Evolutionary conservation across 2,888 invertebrate species (phyloP).

Genomic region (Drosophila eohydei): DNA sequence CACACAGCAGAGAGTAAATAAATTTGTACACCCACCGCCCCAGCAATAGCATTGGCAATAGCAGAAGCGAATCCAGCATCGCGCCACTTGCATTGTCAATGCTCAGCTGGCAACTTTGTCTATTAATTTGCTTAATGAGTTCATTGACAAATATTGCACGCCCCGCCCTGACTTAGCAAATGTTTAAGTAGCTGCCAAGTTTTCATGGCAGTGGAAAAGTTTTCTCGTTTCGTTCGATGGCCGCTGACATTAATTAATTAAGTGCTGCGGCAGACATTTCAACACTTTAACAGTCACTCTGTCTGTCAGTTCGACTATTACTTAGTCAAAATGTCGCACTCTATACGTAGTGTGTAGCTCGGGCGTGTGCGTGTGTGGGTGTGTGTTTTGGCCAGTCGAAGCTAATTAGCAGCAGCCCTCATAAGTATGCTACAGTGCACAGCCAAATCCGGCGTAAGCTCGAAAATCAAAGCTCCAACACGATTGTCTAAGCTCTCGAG

Average conservation of each 20-base stretch:
- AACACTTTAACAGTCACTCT: conserved; percentile 67
- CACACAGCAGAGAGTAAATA: conserved; percentile 41
- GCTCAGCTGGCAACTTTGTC: conserved; percentile 73
- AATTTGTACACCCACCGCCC: conserved; percentile 8
- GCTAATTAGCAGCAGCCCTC: conserved; percentile 72
- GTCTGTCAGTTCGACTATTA: conserved; percentile 57
- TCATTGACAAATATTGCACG: conserved; percentile 77
- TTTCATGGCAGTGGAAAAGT: conserved; percentile 53
- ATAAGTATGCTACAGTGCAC: conserved; percentile 62
- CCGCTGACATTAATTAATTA: conserved; percentile 77
- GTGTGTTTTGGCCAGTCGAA: conserved; percentile 49
- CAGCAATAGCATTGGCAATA: not conserved
- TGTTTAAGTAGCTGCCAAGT: conserved; percentile 57
- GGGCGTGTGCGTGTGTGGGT: conserved; percentile 2
- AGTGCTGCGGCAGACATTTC: conserved; percentile 72
- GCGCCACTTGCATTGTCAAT: conserved; percentile 41
- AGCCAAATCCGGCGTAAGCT: conserved; percentile 66
- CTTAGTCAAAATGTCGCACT: conserved; percentile 58
- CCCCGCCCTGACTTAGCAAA: conserved; percentile 44
- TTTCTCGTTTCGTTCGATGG: conserved; percentile 72
- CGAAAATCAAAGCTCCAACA: conserved; percentile 76
- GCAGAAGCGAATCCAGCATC: not conserved
- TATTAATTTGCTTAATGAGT: conserved; percentile 79
- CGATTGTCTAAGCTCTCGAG: conserved; percentile 73
- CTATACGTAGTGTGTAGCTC: not conserved